Base-by-base conservation (phyloP, 2,888 invertebrate genomes). In the Homarus gammarus region DNA sequence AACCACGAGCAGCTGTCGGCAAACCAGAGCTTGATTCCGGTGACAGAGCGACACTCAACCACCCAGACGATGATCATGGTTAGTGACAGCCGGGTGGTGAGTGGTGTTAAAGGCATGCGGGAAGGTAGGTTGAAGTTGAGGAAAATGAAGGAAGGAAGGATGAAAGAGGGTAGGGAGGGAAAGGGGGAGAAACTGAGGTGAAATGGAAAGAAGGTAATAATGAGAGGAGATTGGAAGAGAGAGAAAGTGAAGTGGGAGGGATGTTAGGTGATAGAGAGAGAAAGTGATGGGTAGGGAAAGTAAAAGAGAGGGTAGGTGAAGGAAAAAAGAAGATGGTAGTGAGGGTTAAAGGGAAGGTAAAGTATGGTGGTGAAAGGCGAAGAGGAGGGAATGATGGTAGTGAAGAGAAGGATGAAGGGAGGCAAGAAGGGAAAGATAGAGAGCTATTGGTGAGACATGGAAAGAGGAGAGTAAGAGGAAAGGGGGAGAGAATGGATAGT, bases 1-100 rank as follows among this genome's bases (percentile, higher is more conserved):
- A 64, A 77, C 49, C 85, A 85, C 78, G 85, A 85, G 38, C 31
- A 85, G 31, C 44, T 85, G 85, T 40, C 77, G 18, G 1, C 27
- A 1, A 78, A 77, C 40, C 33, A 22, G 22, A 77, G 85, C n/a
- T 64, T 85, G 6, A 85, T 44, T 33, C 85, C 85, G 2, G 85
- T 85, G 15, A 85, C 85, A 3, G 85, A 85, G 75, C 0, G 12
- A 8, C n/a, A 61, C 33, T 85, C 85, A 3, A 64, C 77, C 49
- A 85, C 85, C 8, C 40, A 68, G 44, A 40, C 64, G 8, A 77
- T 85, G 77, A 77, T 85, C 15, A 85, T 27, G 64, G 85, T 85
- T 31, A 64, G 77, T 51, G 44, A 10, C 18, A 10, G 22, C 5
- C n/a, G 18, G 40, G 27, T 36, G 70, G 31, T 6, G 70, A 6